A percentile compares a stretch with the other conserved stretches of the same genome.
Conservation (phyloP, 2,888 invertebrate species). For the Meghimatium bilineatum region DNA sequence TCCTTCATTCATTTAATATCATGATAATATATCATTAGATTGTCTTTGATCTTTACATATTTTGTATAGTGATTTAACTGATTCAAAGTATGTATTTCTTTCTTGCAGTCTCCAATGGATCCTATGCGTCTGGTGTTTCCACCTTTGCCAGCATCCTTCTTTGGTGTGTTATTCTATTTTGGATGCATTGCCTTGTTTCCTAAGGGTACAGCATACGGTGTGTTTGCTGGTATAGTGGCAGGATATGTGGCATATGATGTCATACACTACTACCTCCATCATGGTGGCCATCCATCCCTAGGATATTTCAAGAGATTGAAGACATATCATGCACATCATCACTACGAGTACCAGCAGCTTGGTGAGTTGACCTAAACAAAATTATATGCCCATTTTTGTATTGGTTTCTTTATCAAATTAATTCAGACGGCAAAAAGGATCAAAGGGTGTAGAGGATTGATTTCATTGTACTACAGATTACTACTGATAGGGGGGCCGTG, state of each 20-base stretch:
- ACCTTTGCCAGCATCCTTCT: slow-evolving; percentile 75
- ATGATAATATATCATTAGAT: too few species aligned
- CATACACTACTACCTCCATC: slow-evolving; percentile 78
- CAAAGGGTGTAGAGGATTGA: too few species aligned
- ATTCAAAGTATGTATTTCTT: neutral
- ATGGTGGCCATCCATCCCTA: slow-evolving; percentile 73
- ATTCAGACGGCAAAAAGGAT: too few species aligned
- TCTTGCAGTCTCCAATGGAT: slow-evolving; percentile 78
- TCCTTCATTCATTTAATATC: too few species aligned
- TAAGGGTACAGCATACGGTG: slow-evolving; percentile 62
- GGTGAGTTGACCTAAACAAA: slow-evolving; percentile 60
- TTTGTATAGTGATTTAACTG: neutral
- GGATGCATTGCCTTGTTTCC: slow-evolving; percentile 72
- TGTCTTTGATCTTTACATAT: too few species aligned
- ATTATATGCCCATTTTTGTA: neutral
- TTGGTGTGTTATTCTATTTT: slow-evolving; percentile 72
- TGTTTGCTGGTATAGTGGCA: slow-evolving; percentile 72
- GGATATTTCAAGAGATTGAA: slow-evolving; percentile 76
- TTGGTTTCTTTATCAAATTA: too few species aligned
- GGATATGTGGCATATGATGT: slow-evolving; percentile 78
- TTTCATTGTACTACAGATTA: too few species aligned
- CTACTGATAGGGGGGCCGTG: too few species aligned
- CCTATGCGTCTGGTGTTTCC: slow-evolving; percentile 78
- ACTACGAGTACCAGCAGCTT: slow-evolving; percentile 77
- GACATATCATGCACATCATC: slow-evolving; percentile 78